A percentile compares a stretch with the other conserved stretches of the same genome.
Conservation (phyloP, 2,113 vertebrate genomes). For the Corythornis vintsioides region DNA sequence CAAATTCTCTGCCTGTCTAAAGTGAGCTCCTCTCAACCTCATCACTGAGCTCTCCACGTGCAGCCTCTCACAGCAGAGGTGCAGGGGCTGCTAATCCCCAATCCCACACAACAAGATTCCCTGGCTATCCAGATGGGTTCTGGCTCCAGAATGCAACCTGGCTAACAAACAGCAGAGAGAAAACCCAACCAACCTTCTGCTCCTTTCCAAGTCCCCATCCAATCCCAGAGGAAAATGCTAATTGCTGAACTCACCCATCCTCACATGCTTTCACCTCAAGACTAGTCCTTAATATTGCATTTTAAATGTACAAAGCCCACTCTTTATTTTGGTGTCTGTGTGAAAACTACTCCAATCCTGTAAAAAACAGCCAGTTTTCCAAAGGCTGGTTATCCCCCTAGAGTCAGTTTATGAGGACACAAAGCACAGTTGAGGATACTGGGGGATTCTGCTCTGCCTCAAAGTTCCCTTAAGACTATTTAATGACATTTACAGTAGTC, state of each 20-base stretch:
- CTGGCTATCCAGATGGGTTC: not conserved
- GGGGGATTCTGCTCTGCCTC: not conserved
- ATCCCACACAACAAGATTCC: not conserved
- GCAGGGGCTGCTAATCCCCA: not conserved
- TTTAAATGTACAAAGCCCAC: not conserved
- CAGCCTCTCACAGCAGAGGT: not conserved
- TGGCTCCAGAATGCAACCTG: not conserved
- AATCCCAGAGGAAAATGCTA: not conserved
- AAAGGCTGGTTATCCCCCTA: not conserved
- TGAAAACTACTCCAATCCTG: fast-evolving
- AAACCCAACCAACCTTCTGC: not conserved
- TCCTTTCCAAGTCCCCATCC: not conserved
- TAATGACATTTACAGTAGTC: not conserved
- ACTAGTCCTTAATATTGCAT: not conserved
- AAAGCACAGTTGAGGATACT: not conserved
- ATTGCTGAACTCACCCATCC: not conserved
- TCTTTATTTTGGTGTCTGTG: not conserved
- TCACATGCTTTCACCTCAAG: not conserved
- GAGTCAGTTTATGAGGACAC: not conserved
- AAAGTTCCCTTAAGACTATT: not conserved
- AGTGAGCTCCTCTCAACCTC: not conserved
- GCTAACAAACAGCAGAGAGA: not conserved
- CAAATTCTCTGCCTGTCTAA: not conserved
- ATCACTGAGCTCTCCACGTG: not conserved
- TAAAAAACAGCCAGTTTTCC: not conserved